Evolutionary conservation across 2,113 vertebrate genomes (phyloP), one percentile per base, ranked within the genome.

Genomic region (Misgurnus mizolepis): DNA sequence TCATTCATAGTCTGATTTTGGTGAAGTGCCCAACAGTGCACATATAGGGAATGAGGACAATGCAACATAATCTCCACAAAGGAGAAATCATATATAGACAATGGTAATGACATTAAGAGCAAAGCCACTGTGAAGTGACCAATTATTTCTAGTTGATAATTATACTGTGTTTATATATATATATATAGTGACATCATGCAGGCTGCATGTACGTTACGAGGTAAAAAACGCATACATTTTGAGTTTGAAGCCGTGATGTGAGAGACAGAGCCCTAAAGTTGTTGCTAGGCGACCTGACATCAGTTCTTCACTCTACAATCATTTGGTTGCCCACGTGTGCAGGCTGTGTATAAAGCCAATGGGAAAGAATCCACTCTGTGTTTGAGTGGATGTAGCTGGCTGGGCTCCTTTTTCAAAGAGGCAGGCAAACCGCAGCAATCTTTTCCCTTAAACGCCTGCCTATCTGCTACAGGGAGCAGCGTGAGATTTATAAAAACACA

Each of bases 231-330:
- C 56, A 66, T 76, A 53, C 66, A 50, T 62, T 64, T 69, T 9
- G 4, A 53, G 18, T 62, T 53, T 40, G 17, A n/a, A 58, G 43
- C 58, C 39, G 41, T 27, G 68, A 18, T 67, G 67, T 80, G 67
- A 81, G 69, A 86, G 67, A 69, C 60, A 58, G 62, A 79, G 76
- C 62, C 43, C 76, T 45, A 83, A 66, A 72, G 79, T 81, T 17
- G 93, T 94, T 93, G 93, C 93, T 91, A 94, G 89, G 93, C 87
- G 88, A 92, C 88, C 81, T 80, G 82, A 86, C 85, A 90, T 89
- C 78, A 76, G 82, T 78, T 84, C 74, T 86, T 86, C 87, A 85
- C 85, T 88, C 82, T 83, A 75, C 77, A 88, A 79, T 90, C 83
- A 82, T 76, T 67, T 84, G 60, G 80, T 66, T 86, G 84, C 85